Conservation (phyloP, 2,888 invertebrate genomes). For the Quadroppia sp. region DNA sequence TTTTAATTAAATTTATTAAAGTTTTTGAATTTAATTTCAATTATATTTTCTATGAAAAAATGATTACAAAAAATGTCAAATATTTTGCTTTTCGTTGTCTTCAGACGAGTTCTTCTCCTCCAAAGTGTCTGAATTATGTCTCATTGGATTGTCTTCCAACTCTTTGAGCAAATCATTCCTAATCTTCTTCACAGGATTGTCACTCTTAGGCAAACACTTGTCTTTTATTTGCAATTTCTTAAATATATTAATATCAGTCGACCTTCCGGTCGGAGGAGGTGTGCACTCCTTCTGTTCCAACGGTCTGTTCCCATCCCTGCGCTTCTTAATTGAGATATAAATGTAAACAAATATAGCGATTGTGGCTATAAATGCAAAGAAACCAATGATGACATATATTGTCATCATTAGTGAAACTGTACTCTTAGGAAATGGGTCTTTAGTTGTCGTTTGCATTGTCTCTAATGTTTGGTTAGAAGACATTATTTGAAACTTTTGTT, state of each 20-base stretch:
- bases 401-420: neutral
- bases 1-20: no score
- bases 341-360: slow-evolving; percentile 7
- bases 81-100: no score
- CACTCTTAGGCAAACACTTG: no score
- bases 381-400: neutral
- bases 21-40: no score
- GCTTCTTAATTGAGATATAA: neutral
- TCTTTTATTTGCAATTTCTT: neutral
- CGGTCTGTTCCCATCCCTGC: neutral
- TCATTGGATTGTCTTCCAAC: no score
- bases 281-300: neutral
- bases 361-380: neutral
- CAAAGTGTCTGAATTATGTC: no score
- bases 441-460: neutral
- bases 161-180: neutral
- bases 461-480: no score
- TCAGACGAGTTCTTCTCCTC: no score
- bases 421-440: neutral
- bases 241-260: slow-evolving; percentile 4
- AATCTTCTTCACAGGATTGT: neutral
- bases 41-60: no score
- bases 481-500: neutral
- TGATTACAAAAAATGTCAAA: no score
- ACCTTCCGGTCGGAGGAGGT: neutral